A percentile compares a stretch with the other conserved stretches of the same genome.
Conservation (phyloP, 1,140 invertebrate species). For the Coptotermes formosanus region DNA sequence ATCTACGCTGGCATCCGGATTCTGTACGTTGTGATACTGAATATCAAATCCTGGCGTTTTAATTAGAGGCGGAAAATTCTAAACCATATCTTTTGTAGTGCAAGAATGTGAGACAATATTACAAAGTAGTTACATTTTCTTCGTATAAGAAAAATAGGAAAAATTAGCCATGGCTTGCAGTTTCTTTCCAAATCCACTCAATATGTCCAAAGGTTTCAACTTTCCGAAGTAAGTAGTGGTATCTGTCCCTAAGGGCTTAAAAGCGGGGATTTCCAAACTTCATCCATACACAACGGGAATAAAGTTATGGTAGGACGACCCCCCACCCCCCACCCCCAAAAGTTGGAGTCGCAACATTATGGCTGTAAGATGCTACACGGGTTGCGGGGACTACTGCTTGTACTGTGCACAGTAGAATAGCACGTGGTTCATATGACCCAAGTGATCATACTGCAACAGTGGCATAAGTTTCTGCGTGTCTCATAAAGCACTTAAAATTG, state of each 20-base stretch:
- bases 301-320: not conserved
- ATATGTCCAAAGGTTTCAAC: not conserved
- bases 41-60: not conserved
- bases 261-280: not conserved
- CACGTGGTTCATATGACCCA: not conserved
- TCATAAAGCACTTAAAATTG: too few relatives aligned
- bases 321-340: too few relatives aligned
- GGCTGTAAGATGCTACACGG: not conserved
- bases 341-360: conserved; percentile 2
- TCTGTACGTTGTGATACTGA: too few relatives aligned
- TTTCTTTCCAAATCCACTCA: not conserved
- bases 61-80: not conserved
- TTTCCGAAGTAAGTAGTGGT: not conserved
- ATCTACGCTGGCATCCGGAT: too few relatives aligned
- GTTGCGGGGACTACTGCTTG: not conserved
- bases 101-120: not conserved
- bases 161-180: not conserved
- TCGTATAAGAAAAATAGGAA: not conserved
- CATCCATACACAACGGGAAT: conserved; percentile 2
- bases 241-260: not conserved
- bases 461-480: not conserved
- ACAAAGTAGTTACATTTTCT: not conserved
- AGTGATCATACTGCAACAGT: not conserved
- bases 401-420: not conserved
- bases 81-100: not conserved